A percentile compares a stretch with the other conserved stretches of the same genome.
phyloP scores from a whole-genome alignment of 64 coral and sea anemone genomes.

The Montipora capricornis region DNA sequence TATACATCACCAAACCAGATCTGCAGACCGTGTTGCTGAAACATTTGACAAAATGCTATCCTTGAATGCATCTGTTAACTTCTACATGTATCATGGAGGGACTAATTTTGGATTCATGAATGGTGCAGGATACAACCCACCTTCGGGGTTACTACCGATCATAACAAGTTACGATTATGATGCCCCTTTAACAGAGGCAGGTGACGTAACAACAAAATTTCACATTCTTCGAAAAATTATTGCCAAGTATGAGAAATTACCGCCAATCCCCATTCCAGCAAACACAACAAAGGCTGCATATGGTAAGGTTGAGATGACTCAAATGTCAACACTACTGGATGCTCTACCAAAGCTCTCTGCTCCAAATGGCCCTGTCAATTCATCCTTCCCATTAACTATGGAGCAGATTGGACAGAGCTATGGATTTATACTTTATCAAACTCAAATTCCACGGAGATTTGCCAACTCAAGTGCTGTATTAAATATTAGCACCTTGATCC shows the following conservation, averaged over 20 bases:
- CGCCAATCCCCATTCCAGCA: slow-evolving; percentile 66
- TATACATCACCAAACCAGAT: slow-evolving; percentile 64
- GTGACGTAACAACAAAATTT: slow-evolving; percentile 76
- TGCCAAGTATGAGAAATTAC: slow-evolving; percentile 72
- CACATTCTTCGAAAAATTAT: slow-evolving; percentile 70
- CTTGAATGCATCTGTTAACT: slow-evolving; percentile 93
- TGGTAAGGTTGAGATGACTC: slow-evolving; percentile 76
- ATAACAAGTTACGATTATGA: slow-evolving; percentile 96
- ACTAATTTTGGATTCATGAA: slow-evolving; percentile 97
- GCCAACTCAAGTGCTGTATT: slow-evolving; percentile 46
- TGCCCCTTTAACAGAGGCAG: slow-evolving; percentile 93
- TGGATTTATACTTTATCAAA: slow-evolving; percentile 89
- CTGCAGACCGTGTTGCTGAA: slow-evolving; percentile 53
- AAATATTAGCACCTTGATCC: slow-evolving; percentile 68
- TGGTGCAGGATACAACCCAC: slow-evolving; percentile 65
- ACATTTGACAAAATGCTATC: slow-evolving; percentile 90
- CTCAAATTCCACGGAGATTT: slow-evolving; percentile 63
- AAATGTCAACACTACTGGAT: slow-evolving; percentile 63
- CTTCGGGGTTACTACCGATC: slow-evolving; percentile 41
- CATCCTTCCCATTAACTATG: slow-evolving; percentile 78
- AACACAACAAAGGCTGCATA: slow-evolving; percentile 88
- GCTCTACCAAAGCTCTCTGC: slow-evolving; percentile 43
- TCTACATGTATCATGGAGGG: slow-evolving; percentile 98
- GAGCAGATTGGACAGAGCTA: slow-evolving; percentile 93
- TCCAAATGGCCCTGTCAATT: slow-evolving; percentile 66